Evolutionary conservation across 2,888 invertebrate genomes (phyloP).

Genomic region (Lordiphosa andalusiaca): DNA sequence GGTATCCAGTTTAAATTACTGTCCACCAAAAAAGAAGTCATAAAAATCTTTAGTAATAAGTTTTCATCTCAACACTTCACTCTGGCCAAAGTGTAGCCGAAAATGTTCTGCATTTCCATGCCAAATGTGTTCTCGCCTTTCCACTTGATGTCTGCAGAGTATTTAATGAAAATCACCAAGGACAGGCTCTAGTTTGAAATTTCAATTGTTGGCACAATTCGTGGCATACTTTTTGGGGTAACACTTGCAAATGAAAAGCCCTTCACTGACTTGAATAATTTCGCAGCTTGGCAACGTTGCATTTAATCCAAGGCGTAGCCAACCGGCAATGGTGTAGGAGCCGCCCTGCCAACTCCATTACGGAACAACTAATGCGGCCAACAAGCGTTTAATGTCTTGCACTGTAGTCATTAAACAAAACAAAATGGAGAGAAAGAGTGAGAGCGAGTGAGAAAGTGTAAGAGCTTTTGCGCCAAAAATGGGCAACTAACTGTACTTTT

Average conservation of each 20-base stretch:
- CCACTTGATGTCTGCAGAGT: slow-evolving; percentile 10
- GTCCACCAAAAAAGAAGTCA: too few species aligned
- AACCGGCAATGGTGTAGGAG: slow-evolving; percentile 19
- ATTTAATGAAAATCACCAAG: too few species aligned
- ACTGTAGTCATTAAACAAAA: slow-evolving; percentile 61
- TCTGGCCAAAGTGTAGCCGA: too few species aligned
- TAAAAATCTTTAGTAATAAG: too few species aligned
- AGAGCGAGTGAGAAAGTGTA: slow-evolving; percentile 16
- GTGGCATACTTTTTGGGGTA: slow-evolving; percentile 37
- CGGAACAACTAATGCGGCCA: slow-evolving; percentile 64
- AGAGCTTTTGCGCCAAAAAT: slow-evolving; percentile 50
- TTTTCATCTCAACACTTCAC: too few species aligned
- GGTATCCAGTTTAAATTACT: too few species aligned
- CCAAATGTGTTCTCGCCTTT: too few species aligned
- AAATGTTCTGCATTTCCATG: too few species aligned
- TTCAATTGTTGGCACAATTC: slow-evolving; percentile 38
- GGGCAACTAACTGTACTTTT: slow-evolving; percentile 46
- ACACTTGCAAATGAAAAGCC: slow-evolving; percentile 36
- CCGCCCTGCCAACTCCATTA: slow-evolving; percentile 60
- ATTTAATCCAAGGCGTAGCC: slow-evolving; percentile 12
- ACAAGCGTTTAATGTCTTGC: slow-evolving; percentile 66
- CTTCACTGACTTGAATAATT: slow-evolving; percentile 21
- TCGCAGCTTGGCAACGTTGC: slow-evolving; percentile 25
- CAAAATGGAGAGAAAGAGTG: slow-evolving; percentile 23
- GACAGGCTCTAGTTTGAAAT: slow-evolving; percentile 13